Evolutionary conservation across 2,113 vertebrate genomes (phyloP).

Genomic region (Ploceus nigricollis): DNA sequence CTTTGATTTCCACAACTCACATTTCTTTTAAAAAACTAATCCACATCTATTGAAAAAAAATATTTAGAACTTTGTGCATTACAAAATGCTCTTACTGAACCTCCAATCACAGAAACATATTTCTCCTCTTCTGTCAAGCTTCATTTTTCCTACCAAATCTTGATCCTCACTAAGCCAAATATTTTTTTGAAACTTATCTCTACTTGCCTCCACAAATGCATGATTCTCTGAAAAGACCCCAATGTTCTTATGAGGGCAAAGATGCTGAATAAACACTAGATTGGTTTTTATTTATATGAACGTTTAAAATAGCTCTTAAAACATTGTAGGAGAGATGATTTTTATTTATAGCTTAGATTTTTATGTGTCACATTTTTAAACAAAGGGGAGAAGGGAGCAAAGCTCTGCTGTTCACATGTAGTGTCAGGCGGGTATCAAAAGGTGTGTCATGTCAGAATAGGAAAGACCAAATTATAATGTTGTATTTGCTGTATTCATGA

Average conservation of each 20-base stretch:
- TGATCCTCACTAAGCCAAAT: not conserved
- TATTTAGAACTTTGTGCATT: not conserved
- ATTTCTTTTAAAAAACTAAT: not conserved
- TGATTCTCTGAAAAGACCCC: not conserved
- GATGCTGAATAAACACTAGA: conserved; percentile 36
- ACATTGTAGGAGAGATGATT: not conserved
- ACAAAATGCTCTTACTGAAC: not conserved
- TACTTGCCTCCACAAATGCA: not conserved
- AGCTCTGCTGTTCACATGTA: not conserved
- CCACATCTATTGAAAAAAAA: not conserved
- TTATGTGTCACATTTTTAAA: conserved; percentile 57
- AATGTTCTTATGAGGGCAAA: not conserved
- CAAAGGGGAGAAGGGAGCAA: not conserved
- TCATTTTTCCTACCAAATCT: not conserved
- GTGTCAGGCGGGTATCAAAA: not conserved
- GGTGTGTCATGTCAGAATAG: not conserved
- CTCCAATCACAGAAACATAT: not conserved
- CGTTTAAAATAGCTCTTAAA: conserved; percentile 41
- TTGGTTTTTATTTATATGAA: conserved; percentile 24
- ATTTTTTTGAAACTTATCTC: not conserved
- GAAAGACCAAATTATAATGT: not conserved
- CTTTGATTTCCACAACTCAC: not conserved
- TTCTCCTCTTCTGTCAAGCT: not conserved
- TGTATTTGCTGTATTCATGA: not conserved
- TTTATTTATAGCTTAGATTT: conserved; percentile 49